Evolutionary conservation across 1,140 invertebrate species (phyloP).

Genomic region (Paralvinella palmiformis): DNA sequence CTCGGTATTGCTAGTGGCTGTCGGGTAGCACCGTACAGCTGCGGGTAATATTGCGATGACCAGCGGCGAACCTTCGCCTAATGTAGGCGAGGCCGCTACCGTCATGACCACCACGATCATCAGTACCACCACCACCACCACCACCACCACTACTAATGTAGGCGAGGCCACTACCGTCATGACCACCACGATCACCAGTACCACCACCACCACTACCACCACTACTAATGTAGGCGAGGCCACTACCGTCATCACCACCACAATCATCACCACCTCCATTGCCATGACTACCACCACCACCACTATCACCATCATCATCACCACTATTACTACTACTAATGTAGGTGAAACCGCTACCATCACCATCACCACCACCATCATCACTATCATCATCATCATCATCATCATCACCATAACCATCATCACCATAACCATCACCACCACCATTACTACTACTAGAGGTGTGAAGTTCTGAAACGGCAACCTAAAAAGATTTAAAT

Average conservation of each 20-base stretch:
- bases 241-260: background rate
- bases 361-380: background rate
- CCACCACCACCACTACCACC: slow-evolving; percentile 1
- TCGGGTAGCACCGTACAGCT: no score
- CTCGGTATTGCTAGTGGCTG: no score
- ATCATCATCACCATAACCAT: background rate
- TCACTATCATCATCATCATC: background rate
- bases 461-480: no score
- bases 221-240: background rate
- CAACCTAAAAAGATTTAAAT: no score
- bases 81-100: background rate
- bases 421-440: background rate
- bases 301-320: background rate
- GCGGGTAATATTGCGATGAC: no score
- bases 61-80: background rate
- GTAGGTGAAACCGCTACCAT: background rate
- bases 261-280: background rate
- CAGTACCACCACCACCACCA: background rate
- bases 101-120: background rate
- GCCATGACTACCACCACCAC: background rate
- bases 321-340: slow-evolving; percentile 1
- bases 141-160: background rate
- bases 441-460: background rate
- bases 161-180: background rate
- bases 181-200: background rate